Conservation (phyloP, 2,888 invertebrate genomes). For the Opisthograptis luteolata region DNA sequence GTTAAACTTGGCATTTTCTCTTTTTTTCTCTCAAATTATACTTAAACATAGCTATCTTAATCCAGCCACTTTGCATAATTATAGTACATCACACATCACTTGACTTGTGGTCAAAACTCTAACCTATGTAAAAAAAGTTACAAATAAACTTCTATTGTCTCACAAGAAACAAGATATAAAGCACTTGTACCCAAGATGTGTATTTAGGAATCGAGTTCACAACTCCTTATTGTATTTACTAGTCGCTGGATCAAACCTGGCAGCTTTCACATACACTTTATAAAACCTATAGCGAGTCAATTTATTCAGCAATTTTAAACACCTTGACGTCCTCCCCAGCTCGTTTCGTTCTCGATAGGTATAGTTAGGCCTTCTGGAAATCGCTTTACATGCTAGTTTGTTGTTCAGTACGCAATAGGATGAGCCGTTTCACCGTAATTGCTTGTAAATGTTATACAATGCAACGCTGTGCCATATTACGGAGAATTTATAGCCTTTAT, state of each 20-base stretch:
- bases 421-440: conserved; percentile 5
- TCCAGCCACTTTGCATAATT: no score
- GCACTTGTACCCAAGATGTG: no score
- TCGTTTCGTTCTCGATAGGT: not conserved
- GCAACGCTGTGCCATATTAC: not conserved
- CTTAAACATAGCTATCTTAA: no score
- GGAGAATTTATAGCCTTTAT: not conserved
- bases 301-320: conserved; percentile 8
- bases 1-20: no score
- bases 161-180: no score
- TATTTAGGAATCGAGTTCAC: no score
- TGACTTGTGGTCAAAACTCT: no score
- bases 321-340: not conserved
- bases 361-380: not conserved
- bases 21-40: no score
- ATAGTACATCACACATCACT: no score
- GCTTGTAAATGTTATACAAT: conserved; percentile 7
- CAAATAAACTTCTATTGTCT: no score
- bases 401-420: not conserved
- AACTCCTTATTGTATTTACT: no score
- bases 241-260: not conserved
- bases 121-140: no score
- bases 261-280: not conserved
- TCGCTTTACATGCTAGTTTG: conserved; percentile 6
- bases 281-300: not conserved